phyloP scores from a whole-genome alignment of 2,113 vertebrate genomes.

The Condylura cristata region DNA sequence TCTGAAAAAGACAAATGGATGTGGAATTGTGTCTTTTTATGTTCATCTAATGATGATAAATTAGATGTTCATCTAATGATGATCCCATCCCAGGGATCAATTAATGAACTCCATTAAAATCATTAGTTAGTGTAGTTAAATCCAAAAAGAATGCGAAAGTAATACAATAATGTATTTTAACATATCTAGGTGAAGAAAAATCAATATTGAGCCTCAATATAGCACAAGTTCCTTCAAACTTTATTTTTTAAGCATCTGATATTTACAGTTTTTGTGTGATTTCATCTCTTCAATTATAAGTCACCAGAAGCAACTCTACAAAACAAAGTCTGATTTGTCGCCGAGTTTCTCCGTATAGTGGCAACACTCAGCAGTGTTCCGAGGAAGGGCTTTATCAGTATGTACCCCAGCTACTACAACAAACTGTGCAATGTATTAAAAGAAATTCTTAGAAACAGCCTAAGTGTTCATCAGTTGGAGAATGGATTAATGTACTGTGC shows the following conservation, averaged over 20 bases:
- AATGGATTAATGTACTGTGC: slow-evolving; percentile 39
- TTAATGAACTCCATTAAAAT: slow-evolving; percentile 11
- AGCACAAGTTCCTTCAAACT: background rate
- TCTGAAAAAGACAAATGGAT: slow-evolving; percentile 25
- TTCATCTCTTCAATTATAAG: background rate
- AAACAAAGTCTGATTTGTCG: background rate
- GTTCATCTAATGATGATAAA: slow-evolving; percentile 21
- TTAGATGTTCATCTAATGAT: slow-evolving; percentile 23
- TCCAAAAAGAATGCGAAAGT: background rate
- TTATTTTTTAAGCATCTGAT: background rate
- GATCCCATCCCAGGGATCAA: slow-evolving; percentile 36
- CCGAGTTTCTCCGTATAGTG: background rate
- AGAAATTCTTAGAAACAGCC: background rate
- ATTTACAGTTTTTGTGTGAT: slow-evolving; percentile 11
- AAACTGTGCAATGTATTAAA: background rate
- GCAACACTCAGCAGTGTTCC: background rate
- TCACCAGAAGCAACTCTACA: background rate
- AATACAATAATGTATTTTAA: slow-evolving; percentile 13
- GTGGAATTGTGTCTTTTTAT: slow-evolving; percentile 28
- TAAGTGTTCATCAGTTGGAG: background rate
- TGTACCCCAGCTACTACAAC: background rate
- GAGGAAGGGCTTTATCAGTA: background rate
- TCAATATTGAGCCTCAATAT: background rate
- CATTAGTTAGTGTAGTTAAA: slow-evolving; percentile 34
- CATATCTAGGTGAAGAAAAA: background rate